Evolutionary conservation across 2,888 invertebrate genomes (phyloP).

Genomic region (Phortica okadai): DNA sequence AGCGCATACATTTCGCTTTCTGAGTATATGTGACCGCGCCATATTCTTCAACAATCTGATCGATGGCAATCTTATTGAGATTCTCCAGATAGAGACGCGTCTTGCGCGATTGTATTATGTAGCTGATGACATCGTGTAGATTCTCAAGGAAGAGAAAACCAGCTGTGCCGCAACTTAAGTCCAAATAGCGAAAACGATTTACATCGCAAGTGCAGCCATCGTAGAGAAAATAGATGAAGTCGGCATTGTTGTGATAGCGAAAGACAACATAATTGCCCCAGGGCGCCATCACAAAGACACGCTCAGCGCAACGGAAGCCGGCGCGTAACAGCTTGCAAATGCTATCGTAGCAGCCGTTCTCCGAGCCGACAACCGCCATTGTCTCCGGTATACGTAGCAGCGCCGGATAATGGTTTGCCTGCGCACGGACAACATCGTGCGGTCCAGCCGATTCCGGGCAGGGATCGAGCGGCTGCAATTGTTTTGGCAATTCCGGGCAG

Average conservation of each 20-base stretch:
- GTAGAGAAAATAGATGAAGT: slow-evolving; percentile 66
- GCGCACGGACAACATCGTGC: slow-evolving; percentile 39
- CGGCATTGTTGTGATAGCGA: slow-evolving; percentile 57
- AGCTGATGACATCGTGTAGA: slow-evolving; percentile 63
- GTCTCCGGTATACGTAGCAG: slow-evolving; percentile 61
- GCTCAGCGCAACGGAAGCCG: slow-evolving; percentile 70
- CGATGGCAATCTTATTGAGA: slow-evolving; percentile 63
- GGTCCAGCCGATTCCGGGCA: slow-evolving; percentile 56
- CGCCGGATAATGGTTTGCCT: slow-evolving; percentile 72
- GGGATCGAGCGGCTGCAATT: slow-evolving; percentile 56
- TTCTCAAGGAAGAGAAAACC: slow-evolving; percentile 67
- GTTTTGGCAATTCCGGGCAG: slow-evolving; percentile 56
- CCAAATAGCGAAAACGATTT: slow-evolving; percentile 68
- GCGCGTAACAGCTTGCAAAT: slow-evolving; percentile 63
- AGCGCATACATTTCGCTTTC: slow-evolving; percentile 24
- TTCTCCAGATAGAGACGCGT: slow-evolving; percentile 61
- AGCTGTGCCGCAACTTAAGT: slow-evolving; percentile 68
- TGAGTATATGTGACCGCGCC: slow-evolving; percentile 43
- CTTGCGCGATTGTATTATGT: slow-evolving; percentile 64
- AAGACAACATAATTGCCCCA: slow-evolving; percentile 74
- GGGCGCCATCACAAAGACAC: slow-evolving; percentile 72
- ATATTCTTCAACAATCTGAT: slow-evolving; percentile 59
- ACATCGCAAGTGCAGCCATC: slow-evolving; percentile 74
- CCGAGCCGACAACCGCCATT: slow-evolving; percentile 65
- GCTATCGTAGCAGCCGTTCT: slow-evolving; percentile 69